Conservation (phyloP, 2,113 vertebrate species). For the Perognathus longimembris region DNA sequence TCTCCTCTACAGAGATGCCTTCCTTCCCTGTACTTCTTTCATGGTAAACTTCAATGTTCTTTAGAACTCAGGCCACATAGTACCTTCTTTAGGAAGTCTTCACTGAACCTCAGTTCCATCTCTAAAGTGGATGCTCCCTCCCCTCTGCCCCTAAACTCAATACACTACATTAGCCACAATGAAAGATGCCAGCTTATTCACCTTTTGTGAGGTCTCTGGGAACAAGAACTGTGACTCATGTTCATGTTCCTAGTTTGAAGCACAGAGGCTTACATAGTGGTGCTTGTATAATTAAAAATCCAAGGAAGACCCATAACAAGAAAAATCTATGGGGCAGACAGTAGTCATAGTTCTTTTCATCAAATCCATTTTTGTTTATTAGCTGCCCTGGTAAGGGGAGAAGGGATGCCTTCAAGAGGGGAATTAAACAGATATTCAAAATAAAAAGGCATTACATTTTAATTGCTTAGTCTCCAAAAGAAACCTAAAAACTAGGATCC, state of each 20-base stretch:
- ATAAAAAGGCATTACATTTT: not conserved
- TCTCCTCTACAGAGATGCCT: not conserved
- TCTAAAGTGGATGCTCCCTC: not conserved
- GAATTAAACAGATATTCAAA: not conserved
- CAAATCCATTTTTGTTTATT: not conserved
- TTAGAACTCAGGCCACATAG: not conserved
- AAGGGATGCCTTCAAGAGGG: not conserved
- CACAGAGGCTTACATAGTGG: not conserved
- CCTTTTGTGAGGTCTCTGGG: not conserved
- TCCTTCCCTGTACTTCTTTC: not conserved
- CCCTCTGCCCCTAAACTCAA: not conserved
- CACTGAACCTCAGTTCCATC: not conserved
- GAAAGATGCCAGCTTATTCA: not conserved
- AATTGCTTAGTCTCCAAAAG: constrained; percentile 28
- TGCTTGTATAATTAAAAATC: not conserved
- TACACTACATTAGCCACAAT: not conserved
- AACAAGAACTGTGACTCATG: not conserved
- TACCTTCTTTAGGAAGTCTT: not conserved
- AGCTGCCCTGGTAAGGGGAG: not conserved
- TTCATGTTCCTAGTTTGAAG: not conserved
- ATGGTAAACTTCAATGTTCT: not conserved
- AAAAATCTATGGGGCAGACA: not conserved
- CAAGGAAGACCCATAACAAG: not conserved
- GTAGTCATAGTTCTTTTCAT: not conserved
- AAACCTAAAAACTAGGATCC: constrained; percentile 52